phyloP scores from a whole-genome alignment of 2,888 invertebrate genomes.

The Romanomermis culicivorax region DNA sequence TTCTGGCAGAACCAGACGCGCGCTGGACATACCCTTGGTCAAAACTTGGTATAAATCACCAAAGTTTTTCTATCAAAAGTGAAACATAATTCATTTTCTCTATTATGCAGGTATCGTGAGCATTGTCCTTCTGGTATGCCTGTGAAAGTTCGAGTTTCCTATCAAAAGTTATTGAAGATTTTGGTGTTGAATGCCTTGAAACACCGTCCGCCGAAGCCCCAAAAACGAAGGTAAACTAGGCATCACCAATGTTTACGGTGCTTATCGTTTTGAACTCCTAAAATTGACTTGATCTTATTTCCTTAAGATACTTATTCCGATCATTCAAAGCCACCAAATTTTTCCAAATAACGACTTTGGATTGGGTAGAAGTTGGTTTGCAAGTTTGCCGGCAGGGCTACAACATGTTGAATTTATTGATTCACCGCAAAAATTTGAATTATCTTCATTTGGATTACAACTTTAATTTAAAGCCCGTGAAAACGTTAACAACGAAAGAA shows the following conservation, averaged over 20 bases:
- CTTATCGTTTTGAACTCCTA: not conserved
- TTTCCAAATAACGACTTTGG: slow-evolving; percentile 95
- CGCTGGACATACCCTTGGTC: slow-evolving; percentile 87
- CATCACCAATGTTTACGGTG: not conserved
- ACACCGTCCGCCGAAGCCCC: slow-evolving; percentile 89
- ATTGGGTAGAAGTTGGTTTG: slow-evolving; percentile 97
- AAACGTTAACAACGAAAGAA: slow-evolving; percentile 95
- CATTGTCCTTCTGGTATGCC: slow-evolving; percentile 42
- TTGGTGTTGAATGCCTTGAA: slow-evolving; percentile 92
- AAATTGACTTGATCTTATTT: not conserved
- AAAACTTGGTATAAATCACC: slow-evolving; percentile 60
- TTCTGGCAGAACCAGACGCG: slow-evolving; percentile 73
- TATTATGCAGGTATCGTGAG: slow-evolving; percentile 27
- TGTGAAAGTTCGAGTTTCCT: slow-evolving; percentile 95
- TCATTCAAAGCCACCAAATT: slow-evolving; percentile 99
- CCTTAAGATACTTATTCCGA: slow-evolving; percentile 64
- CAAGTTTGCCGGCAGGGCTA: slow-evolving; percentile 95
- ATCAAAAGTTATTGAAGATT: slow-evolving; percentile 93
- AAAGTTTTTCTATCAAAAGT: slow-evolving; percentile 8
- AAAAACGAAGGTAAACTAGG: slow-evolving; percentile 56
- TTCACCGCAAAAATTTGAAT: slow-evolving; percentile 96
- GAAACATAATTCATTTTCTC: not conserved
- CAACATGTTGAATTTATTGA: slow-evolving; percentile 94
- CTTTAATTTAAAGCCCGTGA: slow-evolving; percentile 97
- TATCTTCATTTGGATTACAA: slow-evolving; percentile 99